Base-by-base conservation (phyloP, 2,888 invertebrate genomes). In the Congeria kusceri region DNA sequence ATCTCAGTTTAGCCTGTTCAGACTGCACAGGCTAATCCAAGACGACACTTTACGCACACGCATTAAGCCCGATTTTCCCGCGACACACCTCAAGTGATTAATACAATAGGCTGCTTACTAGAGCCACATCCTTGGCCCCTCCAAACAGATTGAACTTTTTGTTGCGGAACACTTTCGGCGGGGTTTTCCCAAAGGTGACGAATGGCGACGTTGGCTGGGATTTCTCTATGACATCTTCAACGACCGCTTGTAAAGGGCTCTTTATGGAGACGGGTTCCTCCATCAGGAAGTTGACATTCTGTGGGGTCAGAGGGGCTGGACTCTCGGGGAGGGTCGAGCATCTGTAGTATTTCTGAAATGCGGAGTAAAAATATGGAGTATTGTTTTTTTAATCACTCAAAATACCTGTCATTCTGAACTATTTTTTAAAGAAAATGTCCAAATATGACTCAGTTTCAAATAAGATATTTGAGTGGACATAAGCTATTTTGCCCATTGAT, bases 101-200 rank as follows among this genome's bases (percentile, higher is more conserved):
- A 32, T 32, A 32, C 4, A 32, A 32, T 4, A 4, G 4, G 32
- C 9, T 64, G 25, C 65, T 66, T 75, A 83, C 83, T 72, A 83
- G 53, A 20, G 77, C 77, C 20, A 83, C 75, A 62, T 83, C 83
- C n/a, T 73, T 71, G 7, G 62, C 63, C 20, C 72, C 44, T 3
- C 66, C 62, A 62, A 83, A 80, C 29, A 83, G 53, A 62, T 81
- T 75, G 20, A 82, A 66, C 58, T 77, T 85, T 62, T 82, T 80
- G 2, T 73, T 75, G 44, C 63, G 77, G 32, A 83, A 64, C 15
- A 84, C 64, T 69, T 87, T 87, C 7, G 87, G 85, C n/a, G 88
- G 85, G 7, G 87, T 86, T 76, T 91, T 91, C 13, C 91, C 91
- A 79, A 91, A 91, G 1, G 91, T 91, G 0, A 90, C 87, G 77